Conservation (phyloP, 1,140 invertebrate genomes). For the Eupristina koningsbergeri region DNA sequence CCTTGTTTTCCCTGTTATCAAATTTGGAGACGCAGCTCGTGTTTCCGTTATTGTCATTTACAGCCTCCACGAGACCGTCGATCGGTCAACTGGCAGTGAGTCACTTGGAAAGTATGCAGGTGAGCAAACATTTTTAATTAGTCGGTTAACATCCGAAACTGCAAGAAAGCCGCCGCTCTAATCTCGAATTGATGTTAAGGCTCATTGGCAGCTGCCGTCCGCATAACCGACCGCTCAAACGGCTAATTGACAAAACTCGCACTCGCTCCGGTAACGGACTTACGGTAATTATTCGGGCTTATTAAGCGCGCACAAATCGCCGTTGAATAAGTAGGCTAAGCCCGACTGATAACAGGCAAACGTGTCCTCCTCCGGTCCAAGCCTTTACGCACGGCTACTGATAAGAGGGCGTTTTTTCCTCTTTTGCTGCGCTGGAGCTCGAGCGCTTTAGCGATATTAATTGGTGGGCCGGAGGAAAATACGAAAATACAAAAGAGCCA, state of each 20-base stretch:
- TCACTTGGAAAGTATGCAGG: background rate
- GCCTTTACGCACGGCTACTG: too few species aligned
- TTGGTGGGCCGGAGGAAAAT: background rate
- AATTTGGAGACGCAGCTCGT: background rate
- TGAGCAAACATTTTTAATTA: background rate
- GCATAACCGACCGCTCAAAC: too few species aligned
- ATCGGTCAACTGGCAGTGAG: background rate
- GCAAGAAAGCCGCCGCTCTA: too few species aligned
- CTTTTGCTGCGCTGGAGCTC: background rate
- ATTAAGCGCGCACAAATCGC: background rate
- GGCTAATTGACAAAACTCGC: too few species aligned
- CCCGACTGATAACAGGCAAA: background rate
- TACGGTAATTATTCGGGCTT: too few species aligned
- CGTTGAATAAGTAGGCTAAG: background rate
- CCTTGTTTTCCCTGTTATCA: background rate
- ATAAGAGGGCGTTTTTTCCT: background rate
- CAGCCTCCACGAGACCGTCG: too few species aligned
- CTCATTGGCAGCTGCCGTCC: too few species aligned
- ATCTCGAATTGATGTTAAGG: too few species aligned
- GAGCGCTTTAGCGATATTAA: background rate
- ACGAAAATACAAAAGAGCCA: constrained; percentile 1
- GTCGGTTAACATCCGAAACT: background rate
- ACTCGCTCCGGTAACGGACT: too few species aligned
- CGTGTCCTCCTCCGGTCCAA: too few species aligned
- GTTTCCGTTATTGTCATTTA: background rate